Evolutionary conservation across 1,140 invertebrate genomes (phyloP).

Genomic region (Bathynomus jamesi): DNA sequence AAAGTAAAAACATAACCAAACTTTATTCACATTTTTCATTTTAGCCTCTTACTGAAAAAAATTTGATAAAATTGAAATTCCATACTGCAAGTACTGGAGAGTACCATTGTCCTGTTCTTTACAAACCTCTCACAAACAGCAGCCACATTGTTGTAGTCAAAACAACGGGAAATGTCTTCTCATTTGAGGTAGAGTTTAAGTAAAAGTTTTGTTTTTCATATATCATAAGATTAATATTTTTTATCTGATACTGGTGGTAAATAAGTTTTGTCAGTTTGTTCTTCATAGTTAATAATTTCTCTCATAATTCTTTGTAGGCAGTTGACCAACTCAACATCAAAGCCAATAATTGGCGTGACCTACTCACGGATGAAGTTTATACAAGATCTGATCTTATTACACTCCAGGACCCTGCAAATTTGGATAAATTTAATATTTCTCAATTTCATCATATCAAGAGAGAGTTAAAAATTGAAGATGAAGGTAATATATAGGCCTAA

Average conservation of each 20-base stretch:
- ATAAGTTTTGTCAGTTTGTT: too few relatives aligned
- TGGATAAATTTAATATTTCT: constrained; percentile 91
- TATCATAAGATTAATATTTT: neutral
- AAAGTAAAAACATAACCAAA: too few relatives aligned
- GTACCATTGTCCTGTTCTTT: constrained; percentile 92
- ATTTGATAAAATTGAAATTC: constrained; percentile 65
- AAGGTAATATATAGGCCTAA: too few relatives aligned
- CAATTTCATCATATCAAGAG: constrained; percentile 94
- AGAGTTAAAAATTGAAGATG: constrained; percentile 77
- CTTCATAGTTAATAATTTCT: too few relatives aligned
- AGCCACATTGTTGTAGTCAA: constrained; percentile 87
- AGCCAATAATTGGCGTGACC: constrained; percentile 85
- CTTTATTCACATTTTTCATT: constrained; percentile 39
- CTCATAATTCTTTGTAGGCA: constrained; percentile 54
- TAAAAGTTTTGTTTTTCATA: neutral
- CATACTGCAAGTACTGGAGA: constrained; percentile 40
- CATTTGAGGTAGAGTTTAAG: constrained; percentile 59
- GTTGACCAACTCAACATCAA: constrained; percentile 96
- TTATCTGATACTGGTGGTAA: too few relatives aligned
- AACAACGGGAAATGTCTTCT: constrained; percentile 93
- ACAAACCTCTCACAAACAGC: constrained; percentile 90
- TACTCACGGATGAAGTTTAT: constrained; percentile 85
- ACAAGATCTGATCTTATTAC: constrained; percentile 85
- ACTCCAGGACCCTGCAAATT: constrained; percentile 84
- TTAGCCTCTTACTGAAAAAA: constrained; percentile 69